Evolutionary conservation across 2,113 vertebrate genomes (phyloP), one percentile per base, ranked within the genome.

Genomic region (Malaclemys terrapin): DNA sequence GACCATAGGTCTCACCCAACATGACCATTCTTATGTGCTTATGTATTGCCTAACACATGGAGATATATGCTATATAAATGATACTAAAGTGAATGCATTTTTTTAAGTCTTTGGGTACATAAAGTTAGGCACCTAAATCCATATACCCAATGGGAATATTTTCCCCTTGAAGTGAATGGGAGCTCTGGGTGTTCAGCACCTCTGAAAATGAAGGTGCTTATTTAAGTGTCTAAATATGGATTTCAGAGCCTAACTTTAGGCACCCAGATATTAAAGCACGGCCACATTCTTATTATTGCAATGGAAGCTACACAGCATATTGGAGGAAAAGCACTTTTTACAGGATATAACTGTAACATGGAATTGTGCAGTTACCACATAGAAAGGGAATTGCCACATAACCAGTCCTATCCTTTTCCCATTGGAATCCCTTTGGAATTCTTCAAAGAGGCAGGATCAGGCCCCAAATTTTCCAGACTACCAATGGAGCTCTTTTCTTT

Each of bases 201-300:
- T 96, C 94, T 94, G 90, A 96, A 95, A 90, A 89, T 9, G 62
- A 0, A 4, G 42, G 65, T 54, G 75, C 88, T 94, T 88, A 84
- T 0, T 0, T 86, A 93, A 94, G 69, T 13, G 86, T 89, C 59
- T 47, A 78, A 82, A 78, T 11, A 49, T 17, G n/a, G 82, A 88
- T 19, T 5, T 52, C 82, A 0, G 0, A 69, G 59, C 47, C 65
- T 69, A 27, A 6, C 4, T 53, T n/a, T 38, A 83, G 19, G 57
- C 75, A 86, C 93, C 57, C 31, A n/a, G 88, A 54, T 91, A 87
- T 76, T 87, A 93, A 93, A 95, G 91, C 90, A 93, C 85, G 92
- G 91, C 90, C 85, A 25, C 79, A 35, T 79, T 80, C 59, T 81
- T 54, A 20, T 38, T 45, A 14, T 9, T 65, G 82, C 27, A 91